Conservation (phyloP, 2,113 vertebrate species). For the Albula glossodonta region DNA sequence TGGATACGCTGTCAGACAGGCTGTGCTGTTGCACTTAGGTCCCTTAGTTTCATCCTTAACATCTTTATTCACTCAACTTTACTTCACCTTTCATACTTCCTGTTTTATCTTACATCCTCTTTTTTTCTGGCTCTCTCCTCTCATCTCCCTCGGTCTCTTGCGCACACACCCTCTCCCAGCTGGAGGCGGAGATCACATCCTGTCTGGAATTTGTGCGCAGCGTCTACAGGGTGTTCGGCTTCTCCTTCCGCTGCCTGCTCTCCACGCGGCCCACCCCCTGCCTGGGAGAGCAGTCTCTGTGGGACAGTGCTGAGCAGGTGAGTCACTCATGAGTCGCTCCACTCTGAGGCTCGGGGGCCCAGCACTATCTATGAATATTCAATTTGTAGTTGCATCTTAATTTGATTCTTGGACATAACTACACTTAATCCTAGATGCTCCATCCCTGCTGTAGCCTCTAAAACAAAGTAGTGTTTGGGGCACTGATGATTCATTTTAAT, state of each 20-base stretch:
- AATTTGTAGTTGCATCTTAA: too few species aligned
- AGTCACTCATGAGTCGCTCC: not conserved
- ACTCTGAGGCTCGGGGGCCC: too few species aligned
- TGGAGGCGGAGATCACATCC: conserved; percentile 71
- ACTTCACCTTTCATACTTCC: not conserved
- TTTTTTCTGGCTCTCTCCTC: not conserved
- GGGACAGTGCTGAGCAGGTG: conserved; percentile 89
- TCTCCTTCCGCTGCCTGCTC: conserved; percentile 82
- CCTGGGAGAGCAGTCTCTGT: conserved; percentile 78
- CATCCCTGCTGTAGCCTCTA: too few species aligned
- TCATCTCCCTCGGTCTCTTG: not conserved
- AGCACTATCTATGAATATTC: too few species aligned
- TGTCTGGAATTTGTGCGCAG: conserved; percentile 84
- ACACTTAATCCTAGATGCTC: too few species aligned
- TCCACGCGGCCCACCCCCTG: conserved; percentile 81
- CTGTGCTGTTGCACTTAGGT: too few species aligned
- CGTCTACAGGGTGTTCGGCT: conserved; percentile 84
- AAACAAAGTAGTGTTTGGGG: too few species aligned
- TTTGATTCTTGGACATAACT: too few species aligned
- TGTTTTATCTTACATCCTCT: not conserved
- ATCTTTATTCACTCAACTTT: not conserved
- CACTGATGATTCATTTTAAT: too few species aligned
- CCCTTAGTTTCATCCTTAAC: too few species aligned
- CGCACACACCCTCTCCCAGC: not conserved
- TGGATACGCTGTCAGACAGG: too few species aligned